Evolutionary conservation across 2,888 invertebrate species (phyloP), one percentile per base, ranked within the genome.

Genomic region (Allophyes oxyacanthae): DNA sequence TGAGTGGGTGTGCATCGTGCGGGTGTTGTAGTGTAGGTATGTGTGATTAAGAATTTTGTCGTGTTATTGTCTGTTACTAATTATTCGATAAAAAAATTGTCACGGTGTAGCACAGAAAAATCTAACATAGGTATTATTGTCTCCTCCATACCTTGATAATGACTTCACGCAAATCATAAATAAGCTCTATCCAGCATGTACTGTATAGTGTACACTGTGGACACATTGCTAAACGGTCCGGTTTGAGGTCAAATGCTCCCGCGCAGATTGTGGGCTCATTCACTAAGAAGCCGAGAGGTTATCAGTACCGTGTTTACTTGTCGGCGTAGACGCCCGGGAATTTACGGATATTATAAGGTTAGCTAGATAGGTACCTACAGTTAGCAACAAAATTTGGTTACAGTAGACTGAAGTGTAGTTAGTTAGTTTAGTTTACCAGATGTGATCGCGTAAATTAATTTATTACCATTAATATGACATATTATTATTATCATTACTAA

Each of bases 241-340:
- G 59, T 74, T 76, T 69, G 37, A 59, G 64, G 62, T 66, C 64
- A 62, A 45, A 41, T 53, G 63, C 64, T 53, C 59, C 15, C 32
- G 50, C 56, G 56, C 67, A 57, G 57, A 67, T 67, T 61, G 55
- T 43, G 30, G 9, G 33, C 46, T 54, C 72, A 75, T 67, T 75
- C 72, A 72, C 54, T 48, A 60, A 33, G 36, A 25, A 45, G 40
- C 30, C 11, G 32, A 20, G 50, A 63, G 70, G 74, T 73, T 70
- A 70, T 70, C 71, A 64, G 45, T 43, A 33, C 41, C 50, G 37
- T 73, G 55, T 73, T 70, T 50, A 68, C 69, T 46, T 53, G 13
- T 14, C 34, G 11, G n/a, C 7, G 10, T 33, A 34, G 60, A 51
- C 45, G 28, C 28, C 11, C 30, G 33, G 62, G 30, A 43, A 53